phyloP scores from a whole-genome alignment of 1,140 invertebrate genomes.

The Oscheius sp. region DNA sequence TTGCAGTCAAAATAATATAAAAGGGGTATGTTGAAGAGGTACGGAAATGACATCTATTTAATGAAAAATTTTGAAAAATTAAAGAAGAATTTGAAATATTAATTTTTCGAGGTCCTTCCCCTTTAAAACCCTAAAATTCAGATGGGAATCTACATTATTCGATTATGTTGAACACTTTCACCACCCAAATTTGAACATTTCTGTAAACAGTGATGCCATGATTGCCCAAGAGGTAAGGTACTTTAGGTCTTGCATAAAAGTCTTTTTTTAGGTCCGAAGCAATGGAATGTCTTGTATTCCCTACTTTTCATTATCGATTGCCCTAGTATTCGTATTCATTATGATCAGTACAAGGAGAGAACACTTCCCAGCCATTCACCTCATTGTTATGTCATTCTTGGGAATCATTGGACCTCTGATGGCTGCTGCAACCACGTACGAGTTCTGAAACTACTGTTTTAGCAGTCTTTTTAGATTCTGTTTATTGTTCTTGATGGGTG shows the following conservation, averaged over 20 bases:
- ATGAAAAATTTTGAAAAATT: no score
- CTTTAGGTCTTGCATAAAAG: background rate
- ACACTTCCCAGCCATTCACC: slow-evolving; percentile 27
- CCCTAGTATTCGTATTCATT: slow-evolving; percentile 39
- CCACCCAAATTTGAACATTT: slow-evolving; percentile 35
- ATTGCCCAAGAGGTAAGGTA: slow-evolving; percentile 37
- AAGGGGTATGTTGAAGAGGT: no score
- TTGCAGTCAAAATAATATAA: no score
- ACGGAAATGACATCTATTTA: no score
- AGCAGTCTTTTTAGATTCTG: slow-evolving; percentile 17
- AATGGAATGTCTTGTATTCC: slow-evolving; percentile 44
- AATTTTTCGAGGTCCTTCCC: no score
- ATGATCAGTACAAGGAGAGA: slow-evolving; percentile 29
- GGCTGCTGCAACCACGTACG: slow-evolving; percentile 13
- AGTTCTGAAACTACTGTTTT: slow-evolving; percentile 19
- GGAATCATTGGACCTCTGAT: slow-evolving; percentile 42
- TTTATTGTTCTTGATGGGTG: slow-evolving; percentile 34
- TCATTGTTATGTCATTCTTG: slow-evolving; percentile 35
- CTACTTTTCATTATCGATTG: slow-evolving; percentile 35
- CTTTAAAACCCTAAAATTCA: background rate
- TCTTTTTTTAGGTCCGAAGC: slow-evolving; percentile 35
- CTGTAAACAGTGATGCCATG: slow-evolving; percentile 39
- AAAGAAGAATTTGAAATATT: no score
- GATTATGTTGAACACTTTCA: slow-evolving; percentile 35
- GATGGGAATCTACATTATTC: slow-evolving; percentile 35